These are phyloP conservation scores for Rhodinocichla rosea DNA, from an alignment of 2,113 vertebrate species.

Conservation along the genomic window DNA sequence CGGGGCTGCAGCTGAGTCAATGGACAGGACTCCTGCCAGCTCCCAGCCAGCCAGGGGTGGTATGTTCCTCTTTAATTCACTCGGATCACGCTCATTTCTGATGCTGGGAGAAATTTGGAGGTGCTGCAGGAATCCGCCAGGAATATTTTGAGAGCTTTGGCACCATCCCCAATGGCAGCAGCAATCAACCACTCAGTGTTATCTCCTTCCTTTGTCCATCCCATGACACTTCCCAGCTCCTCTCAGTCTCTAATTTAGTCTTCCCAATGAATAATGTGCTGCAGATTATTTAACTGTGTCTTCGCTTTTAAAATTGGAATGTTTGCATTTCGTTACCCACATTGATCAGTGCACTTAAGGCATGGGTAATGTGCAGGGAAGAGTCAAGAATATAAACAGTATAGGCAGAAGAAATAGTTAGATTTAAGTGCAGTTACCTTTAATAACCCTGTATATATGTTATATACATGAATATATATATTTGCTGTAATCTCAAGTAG, in stretches of 20 bases:
- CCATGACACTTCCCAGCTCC: background rate
- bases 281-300: background rate
- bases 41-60: background rate
- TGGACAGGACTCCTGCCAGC: constrained; percentile 19
- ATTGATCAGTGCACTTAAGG: background rate
- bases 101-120: background rate
- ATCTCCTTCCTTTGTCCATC: background rate
- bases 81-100: background rate
- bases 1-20: background rate
- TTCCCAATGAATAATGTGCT: background rate
- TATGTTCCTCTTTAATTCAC: background rate
- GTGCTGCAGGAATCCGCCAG: rapidly evolving
- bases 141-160: background rate
- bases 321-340: background rate
- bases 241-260: background rate
- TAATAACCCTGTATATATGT: background rate
- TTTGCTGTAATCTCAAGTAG: background rate
- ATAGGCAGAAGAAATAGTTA: background rate
- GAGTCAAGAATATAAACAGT: background rate
- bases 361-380: no score
- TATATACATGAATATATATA: background rate
- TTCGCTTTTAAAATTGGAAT: background rate
- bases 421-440: background rate
- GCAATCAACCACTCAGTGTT: rapidly evolving
- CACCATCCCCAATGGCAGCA: background rate